Base-by-base conservation (phyloP, 1,140 invertebrate species). In the Lasaia peninsularis region DNA sequence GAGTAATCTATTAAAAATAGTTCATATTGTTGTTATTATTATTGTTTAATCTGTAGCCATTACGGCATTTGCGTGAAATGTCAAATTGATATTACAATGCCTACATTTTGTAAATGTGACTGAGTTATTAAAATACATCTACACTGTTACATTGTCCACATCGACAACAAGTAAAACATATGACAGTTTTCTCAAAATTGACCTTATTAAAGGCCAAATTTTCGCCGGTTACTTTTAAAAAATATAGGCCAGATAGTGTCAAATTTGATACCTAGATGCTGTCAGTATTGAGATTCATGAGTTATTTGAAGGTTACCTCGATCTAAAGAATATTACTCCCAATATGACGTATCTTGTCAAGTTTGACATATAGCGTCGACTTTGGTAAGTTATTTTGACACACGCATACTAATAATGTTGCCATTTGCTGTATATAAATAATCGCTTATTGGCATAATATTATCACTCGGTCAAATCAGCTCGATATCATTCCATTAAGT, bases 401-500 rank as follows among this genome's bases (percentile, higher is more conserved):
- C 24, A 9, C 16, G 10, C 31, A 44, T 20, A 44, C 33, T 10
- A 12, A 16, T 52, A 52, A 33, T 55, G 64, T 56, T 67, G 72
- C 71, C 69, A 64, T 63, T 69, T 58, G 78, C 78, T 84, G 79
- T 86, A 82, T 70, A 82, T 81, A 82, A 59, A 71, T 63, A 65
- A 64, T 68, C 62, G 78, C 82, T 86, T 81, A 76, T 75, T 72
- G 62, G 67, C 73, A 63, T 71, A 71, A 76, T 71, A 69, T 65
- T 69, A 62, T 62, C 71, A 69, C 67, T 65, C 52, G 58, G 37
- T 69, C 64, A 66, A 80, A 81, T 85, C 85, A 85, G 82, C 82
- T 84, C 75, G 79, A 79, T 84, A 86, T 84, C 85, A 88, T 88
- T 88, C 85, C 82, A 85, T 68, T 58, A 66, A 67, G 65, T 40